Base-by-base conservation (phyloP, 2,888 invertebrate species). In the Spisula subtruncata region DNA sequence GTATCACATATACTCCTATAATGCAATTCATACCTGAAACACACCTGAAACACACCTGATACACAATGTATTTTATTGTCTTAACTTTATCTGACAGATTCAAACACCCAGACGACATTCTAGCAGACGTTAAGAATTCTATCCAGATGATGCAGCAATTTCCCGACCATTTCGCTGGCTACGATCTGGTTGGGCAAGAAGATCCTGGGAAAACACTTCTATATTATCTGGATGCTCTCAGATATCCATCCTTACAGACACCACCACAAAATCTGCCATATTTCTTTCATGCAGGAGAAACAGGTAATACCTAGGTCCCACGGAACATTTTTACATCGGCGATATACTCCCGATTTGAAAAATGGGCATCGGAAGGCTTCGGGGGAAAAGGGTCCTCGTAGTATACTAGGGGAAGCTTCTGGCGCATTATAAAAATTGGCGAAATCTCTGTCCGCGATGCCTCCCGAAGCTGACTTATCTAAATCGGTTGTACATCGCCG, bases 221-320 rank as follows among this genome's bases (percentile, higher is more conserved):
- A 8, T 91, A 94, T 91, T 96, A 95, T 89, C 56, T 96, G 4
- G 93, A 95, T 48, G 94, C 94, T 0, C 92, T 96, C 4, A 93
- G 95, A 56, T 94, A 94, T 80, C 96, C 96, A 0, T 93, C 94
- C 6, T 92, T 92, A 60, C 93, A 93, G 66, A 85, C 83, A 5
- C 94, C 95, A 56, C 95, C 95, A 0, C 85, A 94, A 10, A 85
- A 94, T 25, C 93, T 96, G 16, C 95, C 95, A 5, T 96, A 95
- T 87, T 96, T 96, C 93, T 96, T 96, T 91, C 96, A 96, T 92
- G 96, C 96, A 35, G 96, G 96, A 46, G 96, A 96, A 92, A 96
- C 96, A 79, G 94, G 96, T 96, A 12, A 75, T n/a, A 41, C n/a
- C n/a, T 41, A 41, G 41, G 4, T 5, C 41, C 41, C 41, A 41